phyloP scores from a whole-genome alignment of 2,797 vertebrate species.

The Graptemys geographica region DNA sequence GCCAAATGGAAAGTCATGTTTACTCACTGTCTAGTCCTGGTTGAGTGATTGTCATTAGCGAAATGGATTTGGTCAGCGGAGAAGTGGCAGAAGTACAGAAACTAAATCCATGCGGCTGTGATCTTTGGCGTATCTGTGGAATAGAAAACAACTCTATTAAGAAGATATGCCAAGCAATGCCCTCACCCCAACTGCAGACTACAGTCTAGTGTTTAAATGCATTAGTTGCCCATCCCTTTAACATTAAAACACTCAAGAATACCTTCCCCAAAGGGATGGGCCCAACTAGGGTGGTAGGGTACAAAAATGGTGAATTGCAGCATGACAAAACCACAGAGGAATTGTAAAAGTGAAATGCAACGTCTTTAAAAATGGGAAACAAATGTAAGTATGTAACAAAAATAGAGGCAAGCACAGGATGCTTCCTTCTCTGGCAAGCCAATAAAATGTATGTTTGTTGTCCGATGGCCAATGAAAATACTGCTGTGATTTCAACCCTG shows the following conservation, averaged over 20 bases:
- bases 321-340: neutral
- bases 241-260: neutral
- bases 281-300: neutral
- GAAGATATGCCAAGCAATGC: rapidly evolving
- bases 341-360: neutral
- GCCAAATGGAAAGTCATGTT: slow-evolving; percentile 12
- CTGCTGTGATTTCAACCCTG: neutral
- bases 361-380: neutral
- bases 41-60: slow-evolving; percentile 93
- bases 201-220: rapidly evolving
- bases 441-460: neutral
- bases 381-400: neutral
- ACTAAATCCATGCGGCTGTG: slow-evolving; percentile 85
- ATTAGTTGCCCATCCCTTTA: neutral
- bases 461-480: neutral
- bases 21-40: slow-evolving; percentile 92
- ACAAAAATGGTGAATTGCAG: neutral
- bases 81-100: slow-evolving; percentile 84
- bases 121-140: slow-evolving; percentile 84
- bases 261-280: no score
- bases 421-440: neutral
- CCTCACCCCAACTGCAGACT: neutral
- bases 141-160: slow-evolving; percentile 49
- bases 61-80: slow-evolving; percentile 94
- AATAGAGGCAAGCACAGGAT: neutral